Evolutionary conservation across 2,888 invertebrate genomes (phyloP), one percentile per base, ranked within the genome.

Genomic region (Tinea trinotella): DNA sequence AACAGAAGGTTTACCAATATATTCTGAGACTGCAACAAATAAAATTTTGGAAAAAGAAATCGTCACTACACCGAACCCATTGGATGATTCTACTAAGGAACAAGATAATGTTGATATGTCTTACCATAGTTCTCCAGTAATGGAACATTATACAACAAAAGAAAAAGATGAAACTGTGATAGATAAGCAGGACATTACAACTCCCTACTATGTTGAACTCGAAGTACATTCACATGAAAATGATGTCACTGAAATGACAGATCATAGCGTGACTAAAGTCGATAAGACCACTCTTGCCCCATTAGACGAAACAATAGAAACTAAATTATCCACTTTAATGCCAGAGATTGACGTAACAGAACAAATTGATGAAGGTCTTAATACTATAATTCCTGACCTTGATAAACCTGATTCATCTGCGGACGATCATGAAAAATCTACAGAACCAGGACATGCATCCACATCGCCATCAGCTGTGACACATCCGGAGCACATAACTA

Each of bases 321-420:
- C 19, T 10, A 46, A 17, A 44, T n/a, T 20, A 50, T n/a, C 17
- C 2, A 52, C 36, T 34, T 3, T 9, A 3, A 2, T 35, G 10
- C 35, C 52, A 15, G 52, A 17, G 7, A 35, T 2, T 40, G 7
- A 10, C 20, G 10, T 44, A 17, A 55, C 44, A 20, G 44, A 40
- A 49, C 20, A 36, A 5, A 52, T 34, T 17, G 52, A 40, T 44
- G 54, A 54, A 5, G 46, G 9, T 10, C 15, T 54, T 13, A 54
- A 46, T 54, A 44, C 36, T 18, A 48, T 54, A 44, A 35, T 24
- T 5, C 30, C 54, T 22, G 54, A 19, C n/a, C 46, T 9, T 13
- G 52, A 52, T 6, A 52, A 34, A 34, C 15, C 12, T 13, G 22
- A 49, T 19, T n/a, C n/a, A 52, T 24, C 12, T 5, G 30, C 5